Conservation (phyloP, 2,113 vertebrate species). For the Scytalopus superciliaris region DNA sequence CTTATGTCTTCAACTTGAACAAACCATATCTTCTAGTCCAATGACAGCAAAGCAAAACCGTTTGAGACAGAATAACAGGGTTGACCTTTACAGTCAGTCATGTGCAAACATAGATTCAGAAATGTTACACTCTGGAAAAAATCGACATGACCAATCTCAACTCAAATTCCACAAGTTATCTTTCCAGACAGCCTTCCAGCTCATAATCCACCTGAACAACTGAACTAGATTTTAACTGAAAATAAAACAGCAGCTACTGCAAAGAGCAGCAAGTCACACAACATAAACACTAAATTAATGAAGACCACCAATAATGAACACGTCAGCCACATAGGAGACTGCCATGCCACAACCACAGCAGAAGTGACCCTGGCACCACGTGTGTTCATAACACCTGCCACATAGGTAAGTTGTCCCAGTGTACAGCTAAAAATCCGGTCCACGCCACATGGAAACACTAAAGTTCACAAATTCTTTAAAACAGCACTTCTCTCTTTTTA, state of each 20-base stretch:
- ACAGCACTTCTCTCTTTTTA: not conserved
- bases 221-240: not conserved
- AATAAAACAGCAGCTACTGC: not conserved
- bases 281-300: not conserved
- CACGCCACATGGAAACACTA: fast-evolving
- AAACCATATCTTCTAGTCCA: not conserved
- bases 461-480: not conserved
- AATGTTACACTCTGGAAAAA: not conserved
- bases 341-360: not conserved
- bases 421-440: not conserved
- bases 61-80: not conserved
- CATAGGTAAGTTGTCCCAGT: not conserved
- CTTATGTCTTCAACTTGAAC: not conserved
- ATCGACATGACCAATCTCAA: fast-evolving
- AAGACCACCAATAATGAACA: not conserved
- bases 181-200: not conserved
- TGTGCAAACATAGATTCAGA: not conserved
- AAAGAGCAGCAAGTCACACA: not conserved
- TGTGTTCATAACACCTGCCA: fast-evolving
- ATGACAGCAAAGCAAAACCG: not conserved
- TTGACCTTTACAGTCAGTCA: not conserved
- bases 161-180: not conserved
- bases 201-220: not conserved
- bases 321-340: fast-evolving
- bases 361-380: not conserved